phyloP scores from a whole-genome alignment of 2,113 vertebrate genomes.

The Paramisgurnus dabryanus region DNA sequence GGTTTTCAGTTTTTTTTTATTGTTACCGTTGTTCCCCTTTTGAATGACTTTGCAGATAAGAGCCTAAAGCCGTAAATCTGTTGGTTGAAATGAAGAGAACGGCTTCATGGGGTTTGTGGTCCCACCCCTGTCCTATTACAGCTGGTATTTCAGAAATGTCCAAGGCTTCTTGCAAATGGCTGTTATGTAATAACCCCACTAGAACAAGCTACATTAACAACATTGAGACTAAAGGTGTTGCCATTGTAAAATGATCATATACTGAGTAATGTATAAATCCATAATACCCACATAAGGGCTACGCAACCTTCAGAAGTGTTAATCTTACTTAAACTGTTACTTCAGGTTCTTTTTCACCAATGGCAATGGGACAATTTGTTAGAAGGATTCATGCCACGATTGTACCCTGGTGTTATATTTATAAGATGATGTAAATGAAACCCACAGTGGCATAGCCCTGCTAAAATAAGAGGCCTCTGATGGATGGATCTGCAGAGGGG shows the following conservation, averaged over 20 bases:
- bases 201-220: slow-evolving; percentile 8
- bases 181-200: slow-evolving; percentile 53
- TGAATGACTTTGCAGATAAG: slow-evolving; percentile 7
- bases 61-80: neutral
- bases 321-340: neutral
- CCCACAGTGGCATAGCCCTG: slow-evolving; percentile 51
- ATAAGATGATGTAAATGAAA: slow-evolving; percentile 70
- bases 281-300: neutral
- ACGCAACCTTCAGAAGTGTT: neutral
- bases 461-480: slow-evolving; percentile 64
- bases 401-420: slow-evolving; percentile 63
- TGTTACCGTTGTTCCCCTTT: neutral
- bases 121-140: slow-evolving; percentile 49
- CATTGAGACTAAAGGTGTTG: slow-evolving; percentile 10
- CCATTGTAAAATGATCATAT: slow-evolving; percentile 14
- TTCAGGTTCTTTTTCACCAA: neutral
- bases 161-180: slow-evolving; percentile 30
- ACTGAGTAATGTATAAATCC: neutral
- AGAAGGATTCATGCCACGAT: slow-evolving; percentile 44
- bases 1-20: neutral
- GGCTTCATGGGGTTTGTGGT: slow-evolving; percentile 17
- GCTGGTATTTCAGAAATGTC: slow-evolving; percentile 53
- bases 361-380: slow-evolving; percentile 38
- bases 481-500: slow-evolving; percentile 42
- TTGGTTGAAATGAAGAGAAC: slow-evolving; percentile 1